phyloP scores from a whole-genome alignment of 2,113 vertebrate genomes.

The Clarias batrachus region DNA sequence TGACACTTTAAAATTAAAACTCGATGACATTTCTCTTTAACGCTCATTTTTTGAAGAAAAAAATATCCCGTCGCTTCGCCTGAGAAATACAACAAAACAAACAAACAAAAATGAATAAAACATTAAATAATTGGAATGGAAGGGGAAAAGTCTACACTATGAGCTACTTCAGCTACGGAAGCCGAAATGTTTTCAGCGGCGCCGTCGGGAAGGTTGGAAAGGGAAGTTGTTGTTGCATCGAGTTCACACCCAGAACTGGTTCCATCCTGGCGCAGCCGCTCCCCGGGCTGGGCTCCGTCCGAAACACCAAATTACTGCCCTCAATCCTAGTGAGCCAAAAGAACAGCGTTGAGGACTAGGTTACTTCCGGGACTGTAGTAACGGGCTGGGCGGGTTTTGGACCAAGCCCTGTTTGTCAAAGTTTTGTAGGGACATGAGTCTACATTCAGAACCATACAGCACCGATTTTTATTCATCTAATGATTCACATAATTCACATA shows the following conservation, averaged over 20 bases:
- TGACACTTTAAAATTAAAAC: slow-evolving; percentile 44
- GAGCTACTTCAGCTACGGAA: slow-evolving; percentile 53
- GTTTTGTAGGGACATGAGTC: background rate
- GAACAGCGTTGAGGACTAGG: background rate
- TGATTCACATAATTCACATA: background rate
- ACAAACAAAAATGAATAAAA: slow-evolving; percentile 2
- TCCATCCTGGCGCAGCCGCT: background rate
- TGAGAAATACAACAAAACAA: background rate
- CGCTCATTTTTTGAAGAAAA: background rate
- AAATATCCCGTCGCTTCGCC: background rate
- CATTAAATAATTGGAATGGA: background rate
- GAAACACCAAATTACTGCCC: background rate
- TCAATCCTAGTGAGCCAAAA: background rate
- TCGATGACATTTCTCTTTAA: background rate
- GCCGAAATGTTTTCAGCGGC: slow-evolving; percentile 39
- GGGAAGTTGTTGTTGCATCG: slow-evolving; percentile 10
- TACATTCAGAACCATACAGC: background rate
- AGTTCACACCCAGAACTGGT: slow-evolving; percentile 43
- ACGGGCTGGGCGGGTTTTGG: background rate
- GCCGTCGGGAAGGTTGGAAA: background rate
- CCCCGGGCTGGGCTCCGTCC: background rate
- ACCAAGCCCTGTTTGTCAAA: background rate
- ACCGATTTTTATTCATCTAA: background rate
- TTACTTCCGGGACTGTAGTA: background rate
- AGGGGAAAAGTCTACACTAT: slow-evolving; percentile 41